Conservation (phyloP, 2,113 vertebrate genomes). For the Lophotis ruficrista region DNA sequence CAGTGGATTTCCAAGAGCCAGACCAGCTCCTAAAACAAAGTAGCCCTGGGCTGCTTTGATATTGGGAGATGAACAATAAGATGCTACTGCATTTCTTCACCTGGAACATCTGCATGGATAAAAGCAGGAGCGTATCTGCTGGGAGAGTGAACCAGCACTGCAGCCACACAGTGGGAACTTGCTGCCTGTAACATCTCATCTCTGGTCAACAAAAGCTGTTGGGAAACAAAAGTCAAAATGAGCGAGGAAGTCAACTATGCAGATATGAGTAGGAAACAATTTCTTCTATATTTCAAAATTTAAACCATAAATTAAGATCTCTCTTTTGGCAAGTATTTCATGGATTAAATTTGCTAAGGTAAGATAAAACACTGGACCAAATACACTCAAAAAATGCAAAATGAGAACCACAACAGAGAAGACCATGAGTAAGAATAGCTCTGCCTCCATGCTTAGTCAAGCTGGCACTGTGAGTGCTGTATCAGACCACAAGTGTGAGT, state of each 20-base stretch:
- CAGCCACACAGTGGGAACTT: constrained; percentile 86
- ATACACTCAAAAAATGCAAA: neutral
- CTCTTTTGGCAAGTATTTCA: neutral
- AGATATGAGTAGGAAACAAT: neutral
- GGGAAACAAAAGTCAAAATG: constrained; percentile 26
- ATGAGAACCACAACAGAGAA: neutral
- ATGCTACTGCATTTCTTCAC: constrained; percentile 65
- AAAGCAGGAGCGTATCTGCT: constrained; percentile 82
- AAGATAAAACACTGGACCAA: neutral
- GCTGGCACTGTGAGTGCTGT: neutral
- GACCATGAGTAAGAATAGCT: neutral
- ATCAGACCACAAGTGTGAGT: neutral
- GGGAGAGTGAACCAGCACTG: constrained; percentile 85
- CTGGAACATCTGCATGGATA: constrained; percentile 90
- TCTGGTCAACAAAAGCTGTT: constrained; percentile 88
- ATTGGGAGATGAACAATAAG: neutral
- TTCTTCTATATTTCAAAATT: neutral
- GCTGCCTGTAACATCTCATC: constrained; percentile 88
- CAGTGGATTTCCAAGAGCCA: neutral
- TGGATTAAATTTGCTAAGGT: neutral
- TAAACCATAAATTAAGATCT: neutral
- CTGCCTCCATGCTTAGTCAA: neutral
- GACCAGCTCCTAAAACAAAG: neutral
- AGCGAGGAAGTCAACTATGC: neutral
- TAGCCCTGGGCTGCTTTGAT: neutral